Conservation (phyloP, 2,888 invertebrate species). For the Lamproptera curius region DNA sequence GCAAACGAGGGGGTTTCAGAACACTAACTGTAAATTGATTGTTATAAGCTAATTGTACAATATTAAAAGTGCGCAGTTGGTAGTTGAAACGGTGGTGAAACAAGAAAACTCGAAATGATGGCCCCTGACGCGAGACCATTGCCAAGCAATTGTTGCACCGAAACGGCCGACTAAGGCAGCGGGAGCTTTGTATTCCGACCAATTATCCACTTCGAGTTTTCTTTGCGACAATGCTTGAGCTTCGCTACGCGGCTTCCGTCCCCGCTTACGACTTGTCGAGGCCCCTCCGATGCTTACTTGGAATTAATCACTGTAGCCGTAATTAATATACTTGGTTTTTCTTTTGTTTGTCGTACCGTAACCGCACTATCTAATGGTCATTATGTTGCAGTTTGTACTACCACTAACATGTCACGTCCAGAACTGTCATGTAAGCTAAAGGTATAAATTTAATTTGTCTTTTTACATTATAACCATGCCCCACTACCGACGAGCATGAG, state of each 20-base stretch:
- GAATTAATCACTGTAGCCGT: conserved; percentile 73
- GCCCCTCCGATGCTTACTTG: conserved; percentile 71
- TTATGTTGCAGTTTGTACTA: conserved; percentile 79
- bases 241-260: conserved; percentile 71
- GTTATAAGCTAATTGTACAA: conserved; percentile 26
- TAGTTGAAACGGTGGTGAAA: conserved; percentile 71
- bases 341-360: conserved; percentile 77
- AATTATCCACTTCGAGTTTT: conserved; percentile 57
- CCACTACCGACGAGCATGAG: conserved; percentile 66
- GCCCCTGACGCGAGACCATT: conserved; percentile 10
- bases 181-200: conserved; percentile 25
- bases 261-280: conserved; percentile 72
- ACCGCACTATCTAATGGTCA: conserved; percentile 78
- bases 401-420: conserved; percentile 79
- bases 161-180: conserved; percentile 12
- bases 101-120: conserved; percentile 58
- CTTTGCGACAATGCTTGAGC: conserved; percentile 60
- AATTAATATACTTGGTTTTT: conserved; percentile 72
- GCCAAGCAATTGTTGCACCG: conserved; percentile 16
- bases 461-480: conserved; percentile 66
- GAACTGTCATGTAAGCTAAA: conserved; percentile 78
- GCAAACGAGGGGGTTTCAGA: conserved; percentile 63
- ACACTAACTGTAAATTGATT: too few relatives aligned
- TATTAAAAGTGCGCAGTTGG: conserved; percentile 62
- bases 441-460: conserved; percentile 76